Conservation (phyloP, 2,797 vertebrate species). For the Dromococcyx pavoninus region DNA sequence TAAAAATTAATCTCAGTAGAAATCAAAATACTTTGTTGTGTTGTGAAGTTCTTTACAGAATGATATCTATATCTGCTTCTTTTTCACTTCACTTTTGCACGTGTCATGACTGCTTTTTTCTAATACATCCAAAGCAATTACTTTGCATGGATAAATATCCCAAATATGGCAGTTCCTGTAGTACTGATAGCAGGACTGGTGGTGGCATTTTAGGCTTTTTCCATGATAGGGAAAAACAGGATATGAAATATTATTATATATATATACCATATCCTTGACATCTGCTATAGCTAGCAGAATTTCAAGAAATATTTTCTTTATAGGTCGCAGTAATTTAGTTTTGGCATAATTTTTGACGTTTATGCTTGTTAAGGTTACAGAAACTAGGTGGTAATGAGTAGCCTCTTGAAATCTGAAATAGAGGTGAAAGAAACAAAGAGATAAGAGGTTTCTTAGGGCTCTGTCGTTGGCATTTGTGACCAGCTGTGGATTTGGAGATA, state of each 20-base stretch:
- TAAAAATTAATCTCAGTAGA: background rate
- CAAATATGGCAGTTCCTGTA: background rate
- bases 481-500: background rate
- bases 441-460: background rate
- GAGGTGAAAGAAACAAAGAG: background rate
- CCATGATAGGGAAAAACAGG: too few species aligned
- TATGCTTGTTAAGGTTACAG: background rate
- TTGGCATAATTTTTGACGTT: background rate
- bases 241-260: background rate
- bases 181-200: background rate
- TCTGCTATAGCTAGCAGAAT: background rate
- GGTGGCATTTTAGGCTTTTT: background rate
- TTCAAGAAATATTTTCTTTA: background rate
- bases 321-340: rapidly evolving
- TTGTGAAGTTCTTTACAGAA: background rate
- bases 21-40: slow-evolving; percentile 4
- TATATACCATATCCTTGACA: background rate
- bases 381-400: background rate
- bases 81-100: background rate
- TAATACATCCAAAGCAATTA: background rate
- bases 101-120: background rate
- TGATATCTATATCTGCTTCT: background rate
- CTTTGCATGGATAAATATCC: background rate
- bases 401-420: background rate
- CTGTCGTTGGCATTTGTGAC: background rate